Evolutionary conservation across 2,113 vertebrate species (phyloP).

Genomic region (Cyanoderma ruficeps): DNA sequence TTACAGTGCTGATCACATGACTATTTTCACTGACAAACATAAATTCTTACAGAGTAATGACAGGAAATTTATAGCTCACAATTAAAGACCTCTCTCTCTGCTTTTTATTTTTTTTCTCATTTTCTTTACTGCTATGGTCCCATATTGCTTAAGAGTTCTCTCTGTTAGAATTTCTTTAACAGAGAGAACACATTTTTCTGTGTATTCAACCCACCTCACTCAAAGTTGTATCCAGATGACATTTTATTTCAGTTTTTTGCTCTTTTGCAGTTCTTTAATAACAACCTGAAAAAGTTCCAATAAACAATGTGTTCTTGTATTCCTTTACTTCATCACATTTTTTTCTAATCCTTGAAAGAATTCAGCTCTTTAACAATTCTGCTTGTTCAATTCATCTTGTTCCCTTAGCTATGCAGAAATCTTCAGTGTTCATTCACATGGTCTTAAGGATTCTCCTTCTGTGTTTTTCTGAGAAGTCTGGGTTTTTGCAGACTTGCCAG

Average conservation of each 20-base stretch:
- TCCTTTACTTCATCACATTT: neutral
- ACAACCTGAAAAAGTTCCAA: neutral
- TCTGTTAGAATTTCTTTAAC: neutral
- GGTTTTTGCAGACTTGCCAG: neutral
- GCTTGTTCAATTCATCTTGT: conserved; percentile 45
- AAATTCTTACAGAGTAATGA: neutral
- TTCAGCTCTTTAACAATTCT: conserved; percentile 1
- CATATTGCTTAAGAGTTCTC: neutral
- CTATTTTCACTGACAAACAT: neutral
- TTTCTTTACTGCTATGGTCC: neutral
- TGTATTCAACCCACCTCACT: neutral
- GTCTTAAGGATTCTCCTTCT: neutral
- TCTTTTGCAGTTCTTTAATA: neutral
- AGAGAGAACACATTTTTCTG: neutral
- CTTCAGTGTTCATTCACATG: neutral
- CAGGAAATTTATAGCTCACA: neutral
- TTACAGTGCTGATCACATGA: neutral
- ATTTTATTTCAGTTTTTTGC: neutral
- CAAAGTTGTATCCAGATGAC: neutral
- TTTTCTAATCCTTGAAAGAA: conserved; percentile 53
- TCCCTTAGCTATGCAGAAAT: neutral
- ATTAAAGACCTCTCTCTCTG: neutral
- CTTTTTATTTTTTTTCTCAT: neutral
- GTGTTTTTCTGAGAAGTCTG: neutral
- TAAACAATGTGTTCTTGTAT: conserved; percentile 42